Base-by-base conservation (phyloP, 2,888 invertebrate species). In the Marasmarcha lunaedactyla region DNA sequence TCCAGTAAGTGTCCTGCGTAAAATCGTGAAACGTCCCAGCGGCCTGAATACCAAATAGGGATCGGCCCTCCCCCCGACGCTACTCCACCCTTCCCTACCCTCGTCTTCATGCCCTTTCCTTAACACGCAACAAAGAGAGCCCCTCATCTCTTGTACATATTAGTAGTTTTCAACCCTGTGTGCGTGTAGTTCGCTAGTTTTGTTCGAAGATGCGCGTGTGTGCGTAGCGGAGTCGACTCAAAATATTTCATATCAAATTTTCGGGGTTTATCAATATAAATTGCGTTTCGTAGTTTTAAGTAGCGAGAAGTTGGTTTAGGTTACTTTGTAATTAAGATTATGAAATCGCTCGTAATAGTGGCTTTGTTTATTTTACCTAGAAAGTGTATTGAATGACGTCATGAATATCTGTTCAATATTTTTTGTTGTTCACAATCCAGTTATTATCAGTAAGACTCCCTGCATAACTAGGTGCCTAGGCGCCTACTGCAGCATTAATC, bases 211-310 rank as follows among this genome's bases (percentile, higher is more conserved):
- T 52, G 47, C 49, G 48, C 41, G 50, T 13, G 40, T 33, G 20
- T 46, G 53, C 52, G 49, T 50, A 51, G 39, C 55, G 53, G 48
- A 42, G 65, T 55, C 57, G 39, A 42, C 46, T 67, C 59, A 63
- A 70, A 77, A 79, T 79, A 81, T 79, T 78, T 74, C 74, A 77
- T 79, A 79, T 78, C 78, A 77, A 76, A 77, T 77, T 76, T 73
- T 63, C 66, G 69, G 65, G 76, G 77, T 79, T 71, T 71, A 77
- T 74, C 76, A 77, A 73, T 73, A 71, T 59, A 59, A 57, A 30
- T 30, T 30, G 30, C 30, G 30, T 30, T n/a, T 9, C 10, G 30
- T 3, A 30, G 30, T n/a, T 30, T n/a, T 7, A 20, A 20, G 20
- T 20, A 20, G 20, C 7, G 20, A 20, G 20, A 20, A 20, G 20